Evolutionary conservation across 2,113 vertebrate genomes (phyloP).

Genomic region (Leiothrix lutea): DNA sequence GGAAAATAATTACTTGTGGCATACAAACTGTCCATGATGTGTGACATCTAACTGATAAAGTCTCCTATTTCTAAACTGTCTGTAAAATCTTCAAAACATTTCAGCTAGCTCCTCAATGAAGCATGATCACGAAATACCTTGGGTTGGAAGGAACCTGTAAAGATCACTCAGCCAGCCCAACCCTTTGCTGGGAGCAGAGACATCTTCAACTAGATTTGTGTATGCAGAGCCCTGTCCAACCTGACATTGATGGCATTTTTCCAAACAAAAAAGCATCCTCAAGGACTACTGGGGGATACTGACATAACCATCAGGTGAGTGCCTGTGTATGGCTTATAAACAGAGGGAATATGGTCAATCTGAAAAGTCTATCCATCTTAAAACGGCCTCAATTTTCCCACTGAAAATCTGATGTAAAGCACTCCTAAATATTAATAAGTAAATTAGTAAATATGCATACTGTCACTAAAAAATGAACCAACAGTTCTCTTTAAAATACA

Average conservation of each 20-base stretch:
- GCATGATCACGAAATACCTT: not conserved
- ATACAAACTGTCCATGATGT: accelerated
- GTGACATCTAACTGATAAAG: not conserved
- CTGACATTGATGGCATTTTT: not conserved
- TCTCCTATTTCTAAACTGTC: not conserved
- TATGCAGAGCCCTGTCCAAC: accelerated
- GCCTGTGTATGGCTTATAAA: not conserved
- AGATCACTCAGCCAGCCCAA: not conserved
- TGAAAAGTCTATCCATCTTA: not conserved
- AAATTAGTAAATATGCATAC: not conserved
- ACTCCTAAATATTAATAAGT: not conserved
- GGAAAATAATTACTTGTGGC: not conserved
- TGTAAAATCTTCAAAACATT: not conserved
- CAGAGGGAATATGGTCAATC: accelerated
- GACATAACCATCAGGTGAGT: not conserved
- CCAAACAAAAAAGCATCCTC: not conserved
- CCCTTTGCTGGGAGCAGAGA: accelerated
- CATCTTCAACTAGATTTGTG: not conserved
- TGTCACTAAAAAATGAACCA: not conserved
- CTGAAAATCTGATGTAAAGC: not conserved
- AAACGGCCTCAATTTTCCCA: not conserved
- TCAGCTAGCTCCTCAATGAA: not conserved
- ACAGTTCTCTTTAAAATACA: not conserved
- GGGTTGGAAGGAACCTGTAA: not conserved
- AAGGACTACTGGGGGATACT: not conserved